phyloP scores from a whole-genome alignment of 2,888 invertebrate genomes.

The Leptothorax acervorum region DNA sequence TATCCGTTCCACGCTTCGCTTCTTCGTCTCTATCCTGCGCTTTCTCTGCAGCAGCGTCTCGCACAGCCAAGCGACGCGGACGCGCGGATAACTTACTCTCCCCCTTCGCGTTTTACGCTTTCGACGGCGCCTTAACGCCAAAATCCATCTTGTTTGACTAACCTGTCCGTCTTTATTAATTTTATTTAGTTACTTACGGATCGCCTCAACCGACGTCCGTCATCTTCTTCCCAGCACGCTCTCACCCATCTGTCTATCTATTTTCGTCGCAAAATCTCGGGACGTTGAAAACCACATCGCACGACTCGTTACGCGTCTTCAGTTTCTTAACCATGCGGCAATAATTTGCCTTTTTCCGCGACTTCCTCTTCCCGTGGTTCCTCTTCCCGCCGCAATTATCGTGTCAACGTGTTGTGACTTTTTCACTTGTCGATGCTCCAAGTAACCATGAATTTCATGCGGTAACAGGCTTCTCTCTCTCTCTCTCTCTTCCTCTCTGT shows the following conservation, averaged over 20 bases:
- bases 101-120: slow-evolving; percentile 16
- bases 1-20: slow-evolving; percentile 57
- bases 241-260: slow-evolving; percentile 21
- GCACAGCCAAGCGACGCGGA: slow-evolving; percentile 15
- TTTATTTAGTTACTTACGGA: slow-evolving; percentile 28
- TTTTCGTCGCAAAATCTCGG: slow-evolving; percentile 39
- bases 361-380: slow-evolving; percentile 19
- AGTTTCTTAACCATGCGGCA: slow-evolving; percentile 41
- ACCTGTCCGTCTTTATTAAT: slow-evolving; percentile 42
- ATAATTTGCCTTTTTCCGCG: slow-evolving; percentile 63
- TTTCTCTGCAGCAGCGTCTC: slow-evolving; percentile 22
- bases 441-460: slow-evolving; percentile 61
- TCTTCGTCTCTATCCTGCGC: slow-evolving; percentile 54
- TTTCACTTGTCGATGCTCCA: slow-evolving; percentile 44
- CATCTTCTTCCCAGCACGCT: slow-evolving; percentile 25
- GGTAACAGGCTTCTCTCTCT: slow-evolving; percentile 44
- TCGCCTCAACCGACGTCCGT: slow-evolving; percentile 5
- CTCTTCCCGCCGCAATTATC: slow-evolving; percentile 63
- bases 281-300: slow-evolving; percentile 37
- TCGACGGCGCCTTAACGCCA: slow-evolving; percentile 19
- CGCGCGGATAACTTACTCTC: slow-evolving; percentile 49
- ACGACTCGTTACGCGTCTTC: slow-evolving; percentile 45
- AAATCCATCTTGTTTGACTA: slow-evolving; percentile 46
- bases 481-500: slow-evolving; percentile 27
- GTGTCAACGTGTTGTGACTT: slow-evolving; percentile 62